Evolutionary conservation across 2,888 invertebrate genomes (phyloP).

Genomic region (Cloeon dipterum): DNA sequence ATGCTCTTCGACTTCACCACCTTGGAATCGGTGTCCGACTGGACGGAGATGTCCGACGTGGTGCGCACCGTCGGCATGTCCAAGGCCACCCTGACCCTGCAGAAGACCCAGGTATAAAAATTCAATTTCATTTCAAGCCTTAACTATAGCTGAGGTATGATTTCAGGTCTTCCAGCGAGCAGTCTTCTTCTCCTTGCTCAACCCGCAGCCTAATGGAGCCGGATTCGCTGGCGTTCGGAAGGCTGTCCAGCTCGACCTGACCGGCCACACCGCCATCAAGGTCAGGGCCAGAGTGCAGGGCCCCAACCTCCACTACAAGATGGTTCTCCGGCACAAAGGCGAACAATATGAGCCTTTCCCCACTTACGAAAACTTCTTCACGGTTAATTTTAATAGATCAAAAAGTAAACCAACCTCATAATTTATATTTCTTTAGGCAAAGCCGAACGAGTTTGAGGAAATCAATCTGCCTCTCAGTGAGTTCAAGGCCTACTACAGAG

Average conservation of each 20-base stretch:
- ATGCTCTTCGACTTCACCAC: constrained; percentile 1
- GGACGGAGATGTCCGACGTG: neutral
- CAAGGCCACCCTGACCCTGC: constrained; percentile 32
- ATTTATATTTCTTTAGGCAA: too few species aligned
- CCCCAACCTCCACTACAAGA: constrained; percentile 30
- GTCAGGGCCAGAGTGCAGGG: constrained; percentile 34
- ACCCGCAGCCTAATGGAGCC: constrained; percentile 41
- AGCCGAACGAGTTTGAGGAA: constrained; percentile 27
- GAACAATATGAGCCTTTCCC: constrained; percentile 29
- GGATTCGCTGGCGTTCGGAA: constrained; percentile 37
- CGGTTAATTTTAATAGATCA: constrained; percentile 11
- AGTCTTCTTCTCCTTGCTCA: constrained; percentile 35
- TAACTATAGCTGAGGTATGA: neutral
- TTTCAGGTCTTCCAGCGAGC: constrained; percentile 29
- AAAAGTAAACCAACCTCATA: too few species aligned
- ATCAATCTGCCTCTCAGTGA: constrained; percentile 26
- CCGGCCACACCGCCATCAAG: constrained; percentile 23
- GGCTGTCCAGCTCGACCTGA: constrained; percentile 24
- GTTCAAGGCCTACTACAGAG: constrained; percentile 36
- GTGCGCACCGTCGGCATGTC: constrained; percentile 31
- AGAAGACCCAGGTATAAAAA: constrained; percentile 27
- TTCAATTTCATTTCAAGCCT: too few species aligned
- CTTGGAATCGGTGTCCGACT: neutral
- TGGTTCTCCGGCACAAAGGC: constrained; percentile 31
- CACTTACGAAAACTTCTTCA: constrained; percentile 32